phyloP scores from a whole-genome alignment of 2,888 invertebrate genomes.

The Tetramorium bicarinatum region DNA sequence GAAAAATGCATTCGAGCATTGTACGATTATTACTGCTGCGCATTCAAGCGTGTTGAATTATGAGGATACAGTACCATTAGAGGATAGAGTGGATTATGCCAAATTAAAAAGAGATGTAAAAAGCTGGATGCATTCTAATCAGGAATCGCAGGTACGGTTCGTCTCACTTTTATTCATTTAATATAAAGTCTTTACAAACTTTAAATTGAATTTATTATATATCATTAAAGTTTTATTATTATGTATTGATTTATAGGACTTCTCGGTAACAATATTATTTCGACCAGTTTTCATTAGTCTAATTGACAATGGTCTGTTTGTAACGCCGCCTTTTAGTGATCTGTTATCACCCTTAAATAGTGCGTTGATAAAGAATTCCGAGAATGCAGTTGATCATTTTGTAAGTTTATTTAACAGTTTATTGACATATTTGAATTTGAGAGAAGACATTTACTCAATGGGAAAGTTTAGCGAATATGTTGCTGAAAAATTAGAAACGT shows the following conservation, averaged over 20 bases:
- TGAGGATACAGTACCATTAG: conserved; percentile 77
- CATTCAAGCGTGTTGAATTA: conserved; percentile 78
- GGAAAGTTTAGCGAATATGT: conserved; percentile 89
- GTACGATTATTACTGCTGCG: conserved; percentile 88
- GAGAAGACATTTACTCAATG: conserved; percentile 90
- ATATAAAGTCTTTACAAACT: not conserved
- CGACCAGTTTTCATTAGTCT: conserved; percentile 89
- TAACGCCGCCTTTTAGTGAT: conserved; percentile 89
- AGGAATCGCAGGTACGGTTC: conserved; percentile 72
- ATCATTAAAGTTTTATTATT: conserved; percentile 43
- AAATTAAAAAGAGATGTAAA: conserved; percentile 86
- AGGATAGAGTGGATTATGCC: conserved; percentile 82
- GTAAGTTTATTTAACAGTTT: conserved; percentile 81
- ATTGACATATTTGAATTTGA: conserved; percentile 88
- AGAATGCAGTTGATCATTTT: conserved; percentile 76
- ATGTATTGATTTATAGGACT: conserved; percentile 87
- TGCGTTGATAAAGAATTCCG: conserved; percentile 76
- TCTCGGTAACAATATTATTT: conserved; percentile 88
- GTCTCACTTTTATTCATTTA: not conserved
- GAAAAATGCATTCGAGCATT: conserved; percentile 89
- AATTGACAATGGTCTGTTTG: conserved; percentile 88
- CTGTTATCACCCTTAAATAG: conserved; percentile 88
- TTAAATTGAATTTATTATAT: conserved; percentile 22
- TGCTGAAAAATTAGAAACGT: conserved; percentile 79
- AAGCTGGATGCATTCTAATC: conserved; percentile 87